Base-by-base conservation (phyloP, 1,140 invertebrate genomes). In the Holotrichia oblita region DNA sequence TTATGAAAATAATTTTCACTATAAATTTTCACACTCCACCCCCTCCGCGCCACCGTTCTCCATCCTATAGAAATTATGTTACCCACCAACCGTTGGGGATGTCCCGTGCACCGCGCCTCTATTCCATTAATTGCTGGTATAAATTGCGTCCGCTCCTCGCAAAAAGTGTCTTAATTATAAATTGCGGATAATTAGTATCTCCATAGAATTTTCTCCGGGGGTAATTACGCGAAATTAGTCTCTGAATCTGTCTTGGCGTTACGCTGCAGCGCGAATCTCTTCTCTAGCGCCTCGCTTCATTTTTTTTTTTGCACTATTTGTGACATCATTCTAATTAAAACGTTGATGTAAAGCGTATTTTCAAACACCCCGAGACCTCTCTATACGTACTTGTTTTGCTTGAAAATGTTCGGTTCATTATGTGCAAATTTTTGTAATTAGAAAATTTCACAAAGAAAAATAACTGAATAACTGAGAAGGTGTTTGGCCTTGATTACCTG, bases 1-100 rank as follows among this genome's bases (percentile, higher is more conserved):
- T 69, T 69, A 69, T 69, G 61, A 69, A 69, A 69, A 69, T 69
- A 69, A 69, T 69, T 69, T 69, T 69, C 61, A 24, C 61, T 69
- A 69, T 69, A 69, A 69, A 69, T 69, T 69, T 27, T 17, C 20
- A 0, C 17, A 3, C 22, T 9, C 61, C 61, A 3, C 6, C 61
- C 10, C 61, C n/a, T 64, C 22, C 61, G 17, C 22, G 14, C 22
- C 61, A 9, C 24, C 17, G 12, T 14, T 20, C 61, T 22, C 22
- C 14, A n/a, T 17, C 48, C n/a, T 55, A 17, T 17, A 55, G 48
- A 55, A 34, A 55, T 55, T 55, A 55, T 14, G 17, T 55, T 14
- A 17, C n/a, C 48, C 48, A 6, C 48, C n/a, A 34, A n/a, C 4
- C 27, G 27, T 4, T 34, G 48, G 14, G 48, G 48, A 14, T n/a